Conservation (phyloP, 2,113 vertebrate genomes). For the Phalacrocorax carbo region DNA sequence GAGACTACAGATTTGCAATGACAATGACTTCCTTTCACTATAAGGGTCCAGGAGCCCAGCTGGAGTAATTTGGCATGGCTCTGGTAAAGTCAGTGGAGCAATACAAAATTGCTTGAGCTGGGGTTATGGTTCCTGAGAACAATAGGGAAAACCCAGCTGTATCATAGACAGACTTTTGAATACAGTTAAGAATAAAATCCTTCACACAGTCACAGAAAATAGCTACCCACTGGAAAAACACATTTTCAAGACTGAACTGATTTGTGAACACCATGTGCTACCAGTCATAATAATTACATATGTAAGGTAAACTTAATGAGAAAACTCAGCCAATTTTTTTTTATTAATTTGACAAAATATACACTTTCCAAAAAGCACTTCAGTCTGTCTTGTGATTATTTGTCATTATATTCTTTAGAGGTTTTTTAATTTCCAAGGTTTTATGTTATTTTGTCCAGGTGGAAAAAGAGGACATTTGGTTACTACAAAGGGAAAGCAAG, state of each 20-base stretch:
- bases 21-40: not conserved
- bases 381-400: not conserved
- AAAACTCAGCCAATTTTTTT: not conserved
- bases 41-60: not conserved
- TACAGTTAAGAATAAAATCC: slow-evolving; percentile 1
- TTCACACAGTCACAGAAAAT: slow-evolving; percentile 3
- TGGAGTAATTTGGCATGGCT: not conserved
- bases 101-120: not conserved
- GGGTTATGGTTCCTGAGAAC: not conserved
- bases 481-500: not conserved
- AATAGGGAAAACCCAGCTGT: not conserved
- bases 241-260: not conserved
- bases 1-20: not conserved
- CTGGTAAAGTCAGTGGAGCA: not conserved
- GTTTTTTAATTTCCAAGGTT: not conserved
- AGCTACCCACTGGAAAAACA: not conserved
- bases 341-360: not conserved
- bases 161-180: not conserved
- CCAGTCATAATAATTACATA: slow-evolving; percentile 24
- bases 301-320: slow-evolving; percentile 18
- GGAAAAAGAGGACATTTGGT: not conserved
- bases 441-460: not conserved
- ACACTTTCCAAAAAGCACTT: not conserved
- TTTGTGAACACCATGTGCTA: slow-evolving; percentile 16
- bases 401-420: not conserved